Evolutionary conservation across 2,113 vertebrate genomes (phyloP), one percentile per base, ranked within the genome.

Genomic region (Antechinus flavipes): DNA sequence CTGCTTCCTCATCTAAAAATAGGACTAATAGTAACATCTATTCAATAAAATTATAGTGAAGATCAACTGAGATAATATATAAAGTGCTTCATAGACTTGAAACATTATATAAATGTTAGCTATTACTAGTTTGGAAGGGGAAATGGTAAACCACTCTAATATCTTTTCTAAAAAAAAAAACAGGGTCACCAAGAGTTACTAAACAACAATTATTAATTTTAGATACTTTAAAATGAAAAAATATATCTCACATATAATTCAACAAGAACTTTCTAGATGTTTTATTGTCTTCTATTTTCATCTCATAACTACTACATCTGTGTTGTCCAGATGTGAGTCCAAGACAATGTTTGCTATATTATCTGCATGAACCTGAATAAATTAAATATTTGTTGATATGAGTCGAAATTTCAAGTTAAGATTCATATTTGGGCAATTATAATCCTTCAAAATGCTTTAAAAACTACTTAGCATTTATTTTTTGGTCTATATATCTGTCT

Each of bases 391-490:
- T 76, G 6, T 42, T 76, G 35, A 22, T 76, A n/a, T 76, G 35
- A 76, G 23, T 93, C 16, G 22, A 94, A 93, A 95, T 89, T n/a
- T 56, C 91, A 89, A 26, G 3, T 24, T n/a, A 94, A 42, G 91
- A 16, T n/a, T 89, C 1, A 95, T 54, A 94, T 91, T 56, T 94
- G 92, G 53, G n/a, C 91, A 89, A 68, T 94, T 92, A 90, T 54
- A 92, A 3, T 68, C 25, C 93, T 56, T 89, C 4, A 92, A 94
- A 93, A 93, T 53, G 76, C 47, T 76, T 90, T 76, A 91, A 91
- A 92, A 68, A 93, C 11, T 93, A 47, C 91, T 92, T 92, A 54
- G 14, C 50, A 91, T 30, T 42, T 42, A 92, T 94, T 3, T 93
- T 91, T 89, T 12, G 52, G 12, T 52, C 93, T 35, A 92, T 68